A percentile compares a stretch with the other conserved stretches of the same genome.
phyloP scores from a whole-genome alignment of 2,888 invertebrate genomes.

The Labia minor region DNA sequence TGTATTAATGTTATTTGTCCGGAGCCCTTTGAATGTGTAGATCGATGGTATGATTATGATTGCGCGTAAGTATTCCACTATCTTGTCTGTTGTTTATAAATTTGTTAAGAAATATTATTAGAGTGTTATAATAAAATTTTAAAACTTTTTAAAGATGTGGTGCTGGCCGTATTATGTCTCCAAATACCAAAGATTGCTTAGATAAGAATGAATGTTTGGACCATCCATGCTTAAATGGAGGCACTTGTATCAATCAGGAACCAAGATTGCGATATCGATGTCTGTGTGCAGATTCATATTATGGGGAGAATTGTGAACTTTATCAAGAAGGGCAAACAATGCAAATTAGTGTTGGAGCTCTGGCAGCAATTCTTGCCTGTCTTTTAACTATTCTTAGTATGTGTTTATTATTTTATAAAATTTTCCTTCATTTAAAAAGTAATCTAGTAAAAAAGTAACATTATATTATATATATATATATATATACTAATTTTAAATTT shows the following conservation, averaged over 20 bases:
- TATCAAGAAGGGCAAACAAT: slow-evolving; percentile 39
- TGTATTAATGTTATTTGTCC: slow-evolving; percentile 41
- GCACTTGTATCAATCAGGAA: slow-evolving; percentile 36
- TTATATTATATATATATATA: no score
- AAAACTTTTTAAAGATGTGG: slow-evolving; percentile 34
- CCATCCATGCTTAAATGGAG: slow-evolving; percentile 38
- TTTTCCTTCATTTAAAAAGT: no score
- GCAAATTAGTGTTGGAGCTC: slow-evolving; percentile 42
- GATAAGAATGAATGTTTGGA: slow-evolving; percentile 38
- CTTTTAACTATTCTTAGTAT: slow-evolving; percentile 43
- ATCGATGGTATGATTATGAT: slow-evolving; percentile 47
- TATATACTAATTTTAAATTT: no score
- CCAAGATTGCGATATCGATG: slow-evolving; percentile 35
- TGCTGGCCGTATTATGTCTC: slow-evolving; percentile 34
- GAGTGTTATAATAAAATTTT: no score
- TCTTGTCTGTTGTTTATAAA: neutral
- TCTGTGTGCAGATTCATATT: slow-evolving; percentile 35
- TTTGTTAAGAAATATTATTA: no score
- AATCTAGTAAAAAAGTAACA: no score
- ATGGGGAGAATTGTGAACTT: slow-evolving; percentile 37
- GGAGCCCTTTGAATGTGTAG: slow-evolving; percentile 41
- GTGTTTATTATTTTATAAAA: slow-evolving; percentile 32
- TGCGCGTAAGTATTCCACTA: slow-evolving; percentile 39
- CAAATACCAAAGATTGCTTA: slow-evolving; percentile 35
- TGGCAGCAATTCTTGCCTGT: slow-evolving; percentile 45